phyloP scores from a whole-genome alignment of 1,140 invertebrate species.

The Drosophila pallidifrons region DNA sequence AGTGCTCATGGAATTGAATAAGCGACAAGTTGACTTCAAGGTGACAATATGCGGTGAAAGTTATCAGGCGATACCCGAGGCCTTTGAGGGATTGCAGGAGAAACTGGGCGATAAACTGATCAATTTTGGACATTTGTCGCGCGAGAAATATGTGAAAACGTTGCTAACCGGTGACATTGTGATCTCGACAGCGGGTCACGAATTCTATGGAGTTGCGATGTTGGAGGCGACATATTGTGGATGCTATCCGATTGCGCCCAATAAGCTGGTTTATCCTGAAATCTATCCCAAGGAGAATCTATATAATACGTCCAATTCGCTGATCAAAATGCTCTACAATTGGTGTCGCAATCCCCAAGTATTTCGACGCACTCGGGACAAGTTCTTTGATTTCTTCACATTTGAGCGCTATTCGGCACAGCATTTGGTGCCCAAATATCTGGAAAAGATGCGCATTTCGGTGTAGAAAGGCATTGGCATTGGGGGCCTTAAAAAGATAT shows the following conservation, averaged over 20 bases:
- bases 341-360: slow-evolving; percentile 85
- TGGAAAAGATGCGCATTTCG: slow-evolving; percentile 72
- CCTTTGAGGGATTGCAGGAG: slow-evolving; percentile 86
- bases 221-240: slow-evolving; percentile 89
- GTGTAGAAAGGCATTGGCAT: neutral
- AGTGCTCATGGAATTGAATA: slow-evolving; percentile 86
- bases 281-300: slow-evolving; percentile 88
- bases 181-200: slow-evolving; percentile 91
- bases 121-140: slow-evolving; percentile 88
- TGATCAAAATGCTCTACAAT: slow-evolving; percentile 86
- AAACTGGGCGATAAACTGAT: slow-evolving; percentile 86
- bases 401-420: slow-evolving; percentile 78
- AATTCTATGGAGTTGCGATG: slow-evolving; percentile 92
- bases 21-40: slow-evolving; percentile 86
- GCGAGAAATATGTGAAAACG: slow-evolving; percentile 87
- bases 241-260: slow-evolving; percentile 90
- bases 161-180: slow-evolving; percentile 87
- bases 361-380: slow-evolving; percentile 74
- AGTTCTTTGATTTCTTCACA: slow-evolving; percentile 77
- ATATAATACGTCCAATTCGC: slow-evolving; percentile 87
- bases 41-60: slow-evolving; percentile 87
- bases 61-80: slow-evolving; percentile 85
- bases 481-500: slow-evolving; percentile 13
- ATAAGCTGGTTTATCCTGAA: slow-evolving; percentile 90
- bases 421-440: slow-evolving; percentile 72